Conservation (phyloP, 2,888 invertebrate genomes). For the Harpalus rufipes region DNA sequence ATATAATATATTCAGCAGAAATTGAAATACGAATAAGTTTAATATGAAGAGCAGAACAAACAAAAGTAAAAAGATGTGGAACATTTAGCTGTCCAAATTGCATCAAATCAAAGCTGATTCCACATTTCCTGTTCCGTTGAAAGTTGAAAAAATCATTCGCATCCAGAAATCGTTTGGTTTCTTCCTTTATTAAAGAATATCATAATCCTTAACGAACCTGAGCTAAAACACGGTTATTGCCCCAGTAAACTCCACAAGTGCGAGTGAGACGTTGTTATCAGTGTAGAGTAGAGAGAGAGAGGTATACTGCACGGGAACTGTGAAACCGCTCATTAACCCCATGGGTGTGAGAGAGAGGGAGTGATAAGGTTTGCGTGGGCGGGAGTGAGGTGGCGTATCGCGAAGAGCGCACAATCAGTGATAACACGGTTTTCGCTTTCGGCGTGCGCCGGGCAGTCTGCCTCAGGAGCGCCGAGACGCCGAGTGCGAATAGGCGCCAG, state of each 20-base stretch:
- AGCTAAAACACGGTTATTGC: conserved; percentile 49
- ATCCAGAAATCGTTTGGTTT: conserved; percentile 48
- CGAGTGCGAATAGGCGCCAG: conserved; percentile 38
- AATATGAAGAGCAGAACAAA: background rate
- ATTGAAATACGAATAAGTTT: conserved; percentile 12
- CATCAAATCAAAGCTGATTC: conserved; percentile 49
- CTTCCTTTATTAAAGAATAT: conserved; percentile 56
- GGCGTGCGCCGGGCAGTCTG: conserved; percentile 50
- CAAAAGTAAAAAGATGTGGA: background rate
- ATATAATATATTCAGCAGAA: background rate
- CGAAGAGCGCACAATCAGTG: conserved; percentile 65
- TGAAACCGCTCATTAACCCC: conserved; percentile 54
- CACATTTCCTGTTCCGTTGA: conserved; percentile 32
- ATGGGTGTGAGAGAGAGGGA: conserved; percentile 23
- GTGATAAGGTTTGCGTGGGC: background rate
- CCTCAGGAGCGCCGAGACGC: conserved; percentile 25
- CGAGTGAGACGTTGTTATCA: conserved; percentile 1
- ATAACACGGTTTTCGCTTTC: conserved; percentile 60
- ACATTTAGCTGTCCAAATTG: conserved; percentile 20
- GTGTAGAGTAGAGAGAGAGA: background rate
- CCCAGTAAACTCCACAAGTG: conserved; percentile 40
- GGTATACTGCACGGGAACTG: conserved; percentile 11
- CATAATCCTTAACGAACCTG: conserved; percentile 55
- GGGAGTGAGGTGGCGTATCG: conserved; percentile 19
- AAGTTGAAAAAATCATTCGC: conserved; percentile 42